These are phyloP conservation scores for Mactra quadrangularis DNA, from an alignment of 1,140 invertebrate species.

Conservation along the genomic window DNA sequence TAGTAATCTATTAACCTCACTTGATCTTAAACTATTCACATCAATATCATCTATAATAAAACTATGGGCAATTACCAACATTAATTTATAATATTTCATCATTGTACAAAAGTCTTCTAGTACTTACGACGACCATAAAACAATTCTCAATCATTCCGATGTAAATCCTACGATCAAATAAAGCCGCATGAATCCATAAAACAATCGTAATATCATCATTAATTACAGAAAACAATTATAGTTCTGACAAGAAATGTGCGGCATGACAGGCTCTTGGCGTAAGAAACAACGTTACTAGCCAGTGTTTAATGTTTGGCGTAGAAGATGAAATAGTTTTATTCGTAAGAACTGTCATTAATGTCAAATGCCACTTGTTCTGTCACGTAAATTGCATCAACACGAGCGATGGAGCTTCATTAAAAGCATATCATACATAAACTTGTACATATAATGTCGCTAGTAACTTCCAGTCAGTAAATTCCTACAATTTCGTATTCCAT, in stretches of 20 bases:
- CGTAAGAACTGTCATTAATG: constrained; percentile 17
- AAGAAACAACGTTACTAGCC: constrained; percentile 23
- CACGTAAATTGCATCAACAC: background rate
- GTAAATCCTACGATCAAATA: background rate
- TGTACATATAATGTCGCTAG: background rate
- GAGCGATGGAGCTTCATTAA: background rate
- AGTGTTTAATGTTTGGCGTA: constrained; percentile 8
- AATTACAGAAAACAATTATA: background rate
- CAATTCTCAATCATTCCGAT: background rate
- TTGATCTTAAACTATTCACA: too few relatives aligned
- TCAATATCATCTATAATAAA: background rate
- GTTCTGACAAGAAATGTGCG: constrained; percentile 11
- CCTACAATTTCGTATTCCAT: background rate
- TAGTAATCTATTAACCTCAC: too few relatives aligned
- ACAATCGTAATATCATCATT: background rate
- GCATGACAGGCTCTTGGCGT: constrained; percentile 31
- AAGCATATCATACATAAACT: background rate
- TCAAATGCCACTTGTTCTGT: background rate
- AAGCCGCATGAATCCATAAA: background rate
- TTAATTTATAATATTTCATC: background rate
- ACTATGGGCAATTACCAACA: background rate
- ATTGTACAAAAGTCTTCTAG: background rate
- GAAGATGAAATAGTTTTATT: constrained; percentile 26
- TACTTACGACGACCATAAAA: background rate
- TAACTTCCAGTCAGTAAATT: background rate